Conservation (phyloP, 1,140 invertebrate species). For the Drosophila willistoni region DNA sequence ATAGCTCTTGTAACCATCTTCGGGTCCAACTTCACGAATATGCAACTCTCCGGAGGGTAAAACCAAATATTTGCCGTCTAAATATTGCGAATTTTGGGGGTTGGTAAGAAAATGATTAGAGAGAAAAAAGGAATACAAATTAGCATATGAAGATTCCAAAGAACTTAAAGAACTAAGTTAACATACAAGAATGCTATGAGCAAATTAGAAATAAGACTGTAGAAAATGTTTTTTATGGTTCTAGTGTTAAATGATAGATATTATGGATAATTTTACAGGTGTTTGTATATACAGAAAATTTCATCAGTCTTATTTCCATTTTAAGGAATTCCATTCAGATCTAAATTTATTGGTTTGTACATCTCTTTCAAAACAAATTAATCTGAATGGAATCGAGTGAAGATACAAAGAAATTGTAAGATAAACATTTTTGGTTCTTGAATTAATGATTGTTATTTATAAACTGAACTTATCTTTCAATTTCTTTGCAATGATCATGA, state of each 20-base stretch:
- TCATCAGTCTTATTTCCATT: conserved; percentile 32
- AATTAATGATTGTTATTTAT: conserved; percentile 3
- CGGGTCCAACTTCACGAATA: conserved; percentile 95
- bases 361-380: conserved; percentile 17
- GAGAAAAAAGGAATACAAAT: conserved; percentile 32
- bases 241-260: not conserved
- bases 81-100: conserved; percentile 12
- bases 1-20: conserved; percentile 96
- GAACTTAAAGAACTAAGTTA: not conserved
- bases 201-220: conserved; percentile 1
- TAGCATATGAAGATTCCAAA: conserved; percentile 25
- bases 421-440: conserved; percentile 10
- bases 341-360: conserved; percentile 11
- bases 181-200: not conserved
- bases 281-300: conserved; percentile 6
- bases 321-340: conserved; percentile 31
- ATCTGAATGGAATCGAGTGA: conserved; percentile 38
- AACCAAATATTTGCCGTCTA: conserved; percentile 97
- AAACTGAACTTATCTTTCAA: conserved; percentile 7
- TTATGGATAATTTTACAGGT: not conserved
- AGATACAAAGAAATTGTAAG: conserved; percentile 41
- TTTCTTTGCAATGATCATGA: conserved; percentile 8
- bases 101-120: conserved; percentile 2
- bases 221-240: not conserved
- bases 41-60: conserved; percentile 96